A percentile compares a stretch with the other conserved stretches of the same genome.
Conservation (phyloP, 92 coral and sea anemone species). For the Micromussa lordhowensis region DNA sequence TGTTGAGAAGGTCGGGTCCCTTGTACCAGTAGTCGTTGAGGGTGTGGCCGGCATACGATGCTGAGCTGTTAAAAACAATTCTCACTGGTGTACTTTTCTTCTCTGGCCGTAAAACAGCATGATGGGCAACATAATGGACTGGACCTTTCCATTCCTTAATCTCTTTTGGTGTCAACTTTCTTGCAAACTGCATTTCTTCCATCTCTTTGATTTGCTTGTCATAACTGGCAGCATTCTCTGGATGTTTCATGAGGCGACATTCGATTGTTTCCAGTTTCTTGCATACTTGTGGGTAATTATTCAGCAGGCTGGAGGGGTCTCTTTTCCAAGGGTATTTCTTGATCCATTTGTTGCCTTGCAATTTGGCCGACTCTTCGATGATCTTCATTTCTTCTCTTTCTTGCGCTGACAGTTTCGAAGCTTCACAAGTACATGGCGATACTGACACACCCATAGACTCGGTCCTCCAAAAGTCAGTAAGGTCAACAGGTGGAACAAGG, state of each 20-base stretch:
- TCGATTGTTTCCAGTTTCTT: constrained; percentile 60
- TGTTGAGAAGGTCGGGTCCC: too few relatives aligned
- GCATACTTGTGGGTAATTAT: constrained; percentile 59
- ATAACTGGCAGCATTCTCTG: constrained; percentile 58
- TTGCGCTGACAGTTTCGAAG: constrained; percentile 30
- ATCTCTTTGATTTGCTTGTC: constrained; percentile 63
- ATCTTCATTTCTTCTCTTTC: constrained; percentile 20
- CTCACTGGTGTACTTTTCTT: neutral
- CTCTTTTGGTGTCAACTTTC: constrained; percentile 48
- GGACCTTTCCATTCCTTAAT: constrained; percentile 36
- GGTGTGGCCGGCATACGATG: too few relatives aligned
- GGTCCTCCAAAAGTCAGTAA: constrained; percentile 60
- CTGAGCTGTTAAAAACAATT: too few relatives aligned
- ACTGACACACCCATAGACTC: constrained; percentile 64
- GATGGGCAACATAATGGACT: constrained; percentile 45
- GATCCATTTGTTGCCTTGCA: constrained; percentile 20
- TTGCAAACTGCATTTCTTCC: constrained; percentile 50
- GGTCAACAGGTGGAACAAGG: too few relatives aligned
- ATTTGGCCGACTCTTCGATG: constrained; percentile 54
- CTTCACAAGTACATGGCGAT: constrained; percentile 36
- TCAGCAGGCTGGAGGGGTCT: constrained; percentile 41
- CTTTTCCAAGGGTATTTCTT: constrained; percentile 64
- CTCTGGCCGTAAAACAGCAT: constrained; percentile 53
- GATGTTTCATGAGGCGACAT: constrained; percentile 57
- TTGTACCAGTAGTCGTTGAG: too few relatives aligned